phyloP scores from a whole-genome alignment of 2,888 invertebrate species.

The Hypselothyrea guttata region DNA sequence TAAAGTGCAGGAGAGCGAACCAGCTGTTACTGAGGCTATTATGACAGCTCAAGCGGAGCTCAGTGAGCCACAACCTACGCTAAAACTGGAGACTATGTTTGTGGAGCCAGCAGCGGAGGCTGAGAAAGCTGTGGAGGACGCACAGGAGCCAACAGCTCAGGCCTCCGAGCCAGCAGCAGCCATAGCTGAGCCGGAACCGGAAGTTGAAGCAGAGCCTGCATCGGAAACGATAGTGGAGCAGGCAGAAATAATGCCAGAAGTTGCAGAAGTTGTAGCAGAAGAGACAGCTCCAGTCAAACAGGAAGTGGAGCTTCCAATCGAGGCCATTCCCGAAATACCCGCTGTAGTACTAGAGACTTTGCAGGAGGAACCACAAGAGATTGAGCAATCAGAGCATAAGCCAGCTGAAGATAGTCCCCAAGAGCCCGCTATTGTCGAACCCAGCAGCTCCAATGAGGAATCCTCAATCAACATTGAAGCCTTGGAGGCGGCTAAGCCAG shows the following conservation, averaged over 20 bases:
- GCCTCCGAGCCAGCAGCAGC: slow-evolving; percentile 66
- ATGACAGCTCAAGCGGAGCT: slow-evolving; percentile 37
- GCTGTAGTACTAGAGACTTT: slow-evolving; percentile 63
- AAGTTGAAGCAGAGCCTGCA: slow-evolving; percentile 1
- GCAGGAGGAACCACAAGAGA: slow-evolving; percentile 33
- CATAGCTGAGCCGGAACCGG: slow-evolving; percentile 44
- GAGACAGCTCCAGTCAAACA: slow-evolving; percentile 3
- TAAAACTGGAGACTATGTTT: slow-evolving; percentile 67
- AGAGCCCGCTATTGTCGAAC: slow-evolving; percentile 52
- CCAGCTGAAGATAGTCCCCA: not conserved
- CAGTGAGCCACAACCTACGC: slow-evolving; percentile 62
- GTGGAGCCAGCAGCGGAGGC: slow-evolving; percentile 21
- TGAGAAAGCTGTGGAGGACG: too few relatives aligned
- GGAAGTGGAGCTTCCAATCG: slow-evolving; percentile 42
- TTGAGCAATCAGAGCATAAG: slow-evolving; percentile 14
- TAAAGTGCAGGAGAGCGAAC: slow-evolving; percentile 31
- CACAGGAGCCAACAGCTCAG: slow-evolving; percentile 54
- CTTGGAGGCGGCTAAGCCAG: slow-evolving; percentile 57
- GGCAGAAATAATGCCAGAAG: not conserved
- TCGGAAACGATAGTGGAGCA: not conserved
- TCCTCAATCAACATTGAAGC: slow-evolving; percentile 36
- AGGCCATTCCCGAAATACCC: slow-evolving; percentile 70
- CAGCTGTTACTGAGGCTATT: slow-evolving; percentile 44
- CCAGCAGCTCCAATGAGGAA: slow-evolving; percentile 47
- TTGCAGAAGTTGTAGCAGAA: not conserved